Percentiles rank a stretch among this genome's conserved stretches.
phyloP scores from a whole-genome alignment of 1,140 invertebrate species.

The Hycleus phaleratus region DNA sequence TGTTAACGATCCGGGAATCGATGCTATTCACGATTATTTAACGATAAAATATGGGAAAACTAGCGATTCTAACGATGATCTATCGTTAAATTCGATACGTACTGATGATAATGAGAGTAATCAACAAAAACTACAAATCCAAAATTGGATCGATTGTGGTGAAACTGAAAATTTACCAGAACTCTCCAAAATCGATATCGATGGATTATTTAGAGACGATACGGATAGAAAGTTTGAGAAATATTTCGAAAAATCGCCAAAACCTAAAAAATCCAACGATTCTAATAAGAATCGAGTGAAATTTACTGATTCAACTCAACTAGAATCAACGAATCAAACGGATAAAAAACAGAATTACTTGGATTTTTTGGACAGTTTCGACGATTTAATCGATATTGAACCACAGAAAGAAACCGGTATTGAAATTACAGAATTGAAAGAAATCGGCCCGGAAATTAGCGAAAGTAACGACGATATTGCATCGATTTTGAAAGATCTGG shows the following conservation, averaged over 20 bases:
- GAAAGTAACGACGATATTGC: constrained; percentile 32
- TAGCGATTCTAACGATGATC: background rate
- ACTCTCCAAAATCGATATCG: background rate
- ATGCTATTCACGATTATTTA: constrained; percentile 25
- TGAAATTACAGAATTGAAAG: background rate
- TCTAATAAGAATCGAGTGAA: constrained; percentile 2
- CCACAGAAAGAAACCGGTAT: no score
- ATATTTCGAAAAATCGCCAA: background rate
- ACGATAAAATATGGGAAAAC: constrained; percentile 21
- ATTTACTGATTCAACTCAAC: constrained; percentile 19
- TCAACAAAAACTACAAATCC: background rate
- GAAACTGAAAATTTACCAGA: constrained; percentile 21
- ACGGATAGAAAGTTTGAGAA: constrained; percentile 1
- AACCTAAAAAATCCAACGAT: background rate
- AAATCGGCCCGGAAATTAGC: background rate
- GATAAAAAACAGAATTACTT: constrained; percentile 25
- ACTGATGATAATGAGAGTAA: background rate
- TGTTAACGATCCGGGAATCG: background rate
- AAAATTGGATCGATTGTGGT: constrained; percentile 16
- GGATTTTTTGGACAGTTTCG: constrained; percentile 29
- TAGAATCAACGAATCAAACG: constrained; percentile 26
- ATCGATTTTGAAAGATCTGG: constrained; percentile 32
- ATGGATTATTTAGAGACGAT: constrained; percentile 20
- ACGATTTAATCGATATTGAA: constrained; percentile 12
- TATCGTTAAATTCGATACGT: background rate